Base-by-base conservation (phyloP, 2,888 invertebrate species). In the Pterobdella sp. region DNA sequence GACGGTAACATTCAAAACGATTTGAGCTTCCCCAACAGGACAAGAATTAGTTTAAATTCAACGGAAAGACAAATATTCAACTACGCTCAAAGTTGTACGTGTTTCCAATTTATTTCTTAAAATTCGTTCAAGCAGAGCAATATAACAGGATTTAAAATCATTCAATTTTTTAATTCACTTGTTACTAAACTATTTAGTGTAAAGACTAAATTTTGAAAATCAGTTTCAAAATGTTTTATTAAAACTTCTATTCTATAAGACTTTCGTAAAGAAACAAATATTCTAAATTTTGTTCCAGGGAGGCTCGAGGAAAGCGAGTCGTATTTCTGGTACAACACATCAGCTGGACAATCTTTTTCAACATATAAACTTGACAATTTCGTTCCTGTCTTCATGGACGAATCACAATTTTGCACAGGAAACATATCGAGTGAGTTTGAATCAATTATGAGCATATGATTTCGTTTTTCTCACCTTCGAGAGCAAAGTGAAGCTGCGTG, bases 1-100 rank as follows among this genome's bases (percentile, higher is more conserved):
- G 71, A 74, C 52, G 74, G 74, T 32, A 65, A 74, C 36, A 60
- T 37, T n/a, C 26, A 35, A 26, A 71, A 74, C 42, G 74, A 74
- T 64, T 52, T 74, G n/a, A 29, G n/a, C 0, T 65, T 49, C 37
- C 37, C n/a, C 14, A 66, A 70, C 31, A 65, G 66, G 4, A 74
- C 49, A 22, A 32, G 31, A n/a, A 32, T 74, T n/a, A 34, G 65
- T 0, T 26, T 26, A n/a, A 65, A 31, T 18, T 70, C 71, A 32
- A 36, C 42, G 14, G 74, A 74, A n/a, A 60, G 35, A 26, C 35
- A 74, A 42, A 71, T 74, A 26, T 74, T 71, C 56, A 29, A 66
- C 26, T 71, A 65, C 31, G 71, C 49, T 7, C 64, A 74, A 29
- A 64, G 37, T 26, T 74, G 74, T 74, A 26, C 65, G 65, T 42